Percentiles rank a stretch among this genome's conserved stretches.
These are phyloP conservation scores for Dendrocincla fuliginosa DNA, from an alignment of 2,797 vertebrate genomes.

Conservation along the genomic window DNA sequence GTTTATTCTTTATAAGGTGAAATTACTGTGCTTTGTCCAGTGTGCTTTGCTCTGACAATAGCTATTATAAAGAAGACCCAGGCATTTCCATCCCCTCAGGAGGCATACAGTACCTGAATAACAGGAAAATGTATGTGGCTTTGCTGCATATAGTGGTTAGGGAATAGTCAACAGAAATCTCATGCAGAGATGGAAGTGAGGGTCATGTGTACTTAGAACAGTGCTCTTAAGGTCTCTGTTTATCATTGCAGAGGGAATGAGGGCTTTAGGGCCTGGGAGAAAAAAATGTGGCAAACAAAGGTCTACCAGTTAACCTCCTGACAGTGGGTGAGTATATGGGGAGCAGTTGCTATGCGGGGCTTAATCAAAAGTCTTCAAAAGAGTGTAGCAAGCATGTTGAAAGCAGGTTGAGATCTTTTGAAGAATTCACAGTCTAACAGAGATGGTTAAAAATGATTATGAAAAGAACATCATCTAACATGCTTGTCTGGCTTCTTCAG, in stretches of 20 bases:
- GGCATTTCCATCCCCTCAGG: constrained; percentile 1
- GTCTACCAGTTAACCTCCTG: background rate
- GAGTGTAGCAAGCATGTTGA: background rate
- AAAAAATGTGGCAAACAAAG: background rate
- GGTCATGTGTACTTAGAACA: accelerated
- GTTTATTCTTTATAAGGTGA: constrained; percentile 7
- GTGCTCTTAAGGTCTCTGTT: background rate
- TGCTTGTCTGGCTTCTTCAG: background rate
- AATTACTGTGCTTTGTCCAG: constrained; percentile 49
- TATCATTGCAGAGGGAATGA: background rate
- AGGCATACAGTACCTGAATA: background rate
- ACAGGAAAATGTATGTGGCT: background rate
- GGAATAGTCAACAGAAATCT: background rate
- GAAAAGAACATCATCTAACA: background rate
- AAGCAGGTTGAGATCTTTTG: background rate
- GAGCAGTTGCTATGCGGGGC: background rate
- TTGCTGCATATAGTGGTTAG: background rate
- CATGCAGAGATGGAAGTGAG: background rate
- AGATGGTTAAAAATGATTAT: background rate
- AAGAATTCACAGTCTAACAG: background rate
- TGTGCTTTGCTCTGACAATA: constrained; percentile 13
- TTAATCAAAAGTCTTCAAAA: background rate
- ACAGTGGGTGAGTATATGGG: background rate
- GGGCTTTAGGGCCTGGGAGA: background rate
- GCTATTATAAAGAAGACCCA: constrained; percentile 17